These are phyloP conservation scores for Trogon melanurus DNA, from an alignment of 2,113 vertebrate species.

Conservation along the genomic window DNA sequence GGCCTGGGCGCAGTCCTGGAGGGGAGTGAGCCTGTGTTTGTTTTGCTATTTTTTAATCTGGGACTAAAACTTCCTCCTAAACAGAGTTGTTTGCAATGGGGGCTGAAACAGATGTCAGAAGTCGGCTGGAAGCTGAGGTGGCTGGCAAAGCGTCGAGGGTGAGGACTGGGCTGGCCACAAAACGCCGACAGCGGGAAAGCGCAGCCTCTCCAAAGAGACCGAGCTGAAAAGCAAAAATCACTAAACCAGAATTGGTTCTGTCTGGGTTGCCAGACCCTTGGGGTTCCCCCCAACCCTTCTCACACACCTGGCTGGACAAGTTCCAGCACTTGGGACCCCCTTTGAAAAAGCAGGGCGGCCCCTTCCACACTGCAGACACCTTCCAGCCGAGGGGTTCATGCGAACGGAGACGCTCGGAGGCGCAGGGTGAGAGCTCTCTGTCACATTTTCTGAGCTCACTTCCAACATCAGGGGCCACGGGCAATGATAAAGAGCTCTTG, in stretches of 20 bases:
- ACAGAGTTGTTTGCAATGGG: not conserved
- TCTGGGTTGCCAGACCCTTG: not conserved
- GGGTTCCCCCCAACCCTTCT: not conserved
- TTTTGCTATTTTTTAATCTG: not conserved
- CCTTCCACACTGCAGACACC: not conserved
- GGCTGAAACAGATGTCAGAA: rapidly evolving
- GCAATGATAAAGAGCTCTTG: not conserved
- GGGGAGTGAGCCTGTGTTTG: not conserved
- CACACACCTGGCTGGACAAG: not conserved
- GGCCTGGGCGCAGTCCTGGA: not conserved
- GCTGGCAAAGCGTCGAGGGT: not conserved
- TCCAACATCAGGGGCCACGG: not conserved
- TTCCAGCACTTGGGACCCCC: not conserved
- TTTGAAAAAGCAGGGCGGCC: rapidly evolving
- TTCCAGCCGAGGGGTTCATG: not conserved
- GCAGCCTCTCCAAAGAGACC: no score
- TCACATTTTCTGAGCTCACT: rapidly evolving
- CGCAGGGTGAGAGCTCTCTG: rapidly evolving
- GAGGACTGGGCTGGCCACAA: no score
- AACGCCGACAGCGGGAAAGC: no score
- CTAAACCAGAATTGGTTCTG: no score
- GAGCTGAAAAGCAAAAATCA: no score
- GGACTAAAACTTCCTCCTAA: not conserved
- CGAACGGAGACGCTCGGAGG: rapidly evolving
- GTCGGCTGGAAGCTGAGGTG: rapidly evolving